Evolutionary conservation across 1,140 invertebrate species (phyloP), one percentile per base, ranked within the genome.

Genomic region (Nymphalis io): DNA sequence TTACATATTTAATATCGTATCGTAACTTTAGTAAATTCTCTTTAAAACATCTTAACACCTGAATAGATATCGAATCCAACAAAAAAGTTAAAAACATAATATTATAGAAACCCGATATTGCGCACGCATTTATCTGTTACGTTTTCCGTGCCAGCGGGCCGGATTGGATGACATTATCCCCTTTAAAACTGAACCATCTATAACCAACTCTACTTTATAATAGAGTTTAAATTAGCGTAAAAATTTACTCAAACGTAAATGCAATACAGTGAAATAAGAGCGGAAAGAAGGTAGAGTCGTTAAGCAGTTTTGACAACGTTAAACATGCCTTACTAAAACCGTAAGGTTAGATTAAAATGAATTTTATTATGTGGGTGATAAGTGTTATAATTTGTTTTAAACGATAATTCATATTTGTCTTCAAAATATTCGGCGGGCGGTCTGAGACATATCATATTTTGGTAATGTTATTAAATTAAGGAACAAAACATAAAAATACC

Each of bases 121-220:
- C 75, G 74, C 81, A 85, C 75, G 84, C 84, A 87, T 85, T 85
- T 84, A 84, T 88, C 86, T 87, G 84, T 85, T 83, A 78, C 84
- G 77, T 84, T 86, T 83, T 80, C 85, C 82, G 76, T 83, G 73
- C 83, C 79, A 85, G 66, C 74, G 81, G 72, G 38, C 71, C 78
- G 86, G 78, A 85, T 88, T 78, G 76, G 80, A 84, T 90, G 84
- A 84, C 84, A 84, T 78, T 82, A 64, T 64, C 62, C 62, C 55
- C 13, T 23, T 51, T 18, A 58, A 58, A 39, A 20, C 33, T 13
- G 1, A 3, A 4, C 18, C 59, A 55, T 13, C 16, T 42, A 83
- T 82, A 78, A 70, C 53, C 13, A 53, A 79, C 69, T 73, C 64
- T 78, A 73, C 23, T 1, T 23, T 16, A 3, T 2, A 40, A 65